Conservation (phyloP, 2,888 invertebrate species). For the Brachyptera putata region DNA sequence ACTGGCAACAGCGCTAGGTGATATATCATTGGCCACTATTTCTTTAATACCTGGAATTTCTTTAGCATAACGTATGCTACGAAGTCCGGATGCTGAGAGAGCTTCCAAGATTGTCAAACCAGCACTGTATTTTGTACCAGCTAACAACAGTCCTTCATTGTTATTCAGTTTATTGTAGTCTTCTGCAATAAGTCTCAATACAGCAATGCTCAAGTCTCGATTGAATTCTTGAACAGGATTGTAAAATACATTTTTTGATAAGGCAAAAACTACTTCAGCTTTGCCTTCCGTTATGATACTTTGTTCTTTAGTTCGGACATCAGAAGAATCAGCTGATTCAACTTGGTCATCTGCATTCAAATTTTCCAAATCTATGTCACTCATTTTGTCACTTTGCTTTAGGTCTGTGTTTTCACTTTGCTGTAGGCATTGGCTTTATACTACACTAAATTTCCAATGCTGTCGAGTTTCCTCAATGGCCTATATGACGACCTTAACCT, state of each 20-base stretch:
- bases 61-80: conserved; percentile 94
- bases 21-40: conserved; percentile 90
- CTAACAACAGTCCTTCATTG: not conserved
- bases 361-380: too few relatives aligned
- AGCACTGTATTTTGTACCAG: conserved; percentile 41
- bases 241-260: conserved; percentile 82
- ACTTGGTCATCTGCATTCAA: too few relatives aligned
- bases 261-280: conserved; percentile 65
- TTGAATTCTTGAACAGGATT: conserved; percentile 99
- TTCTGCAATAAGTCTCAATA: conserved; percentile 62
- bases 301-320: too few relatives aligned
- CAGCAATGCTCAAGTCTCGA: conserved; percentile 79
- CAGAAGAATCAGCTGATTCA: too few relatives aligned
- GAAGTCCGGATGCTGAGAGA: conserved; percentile 80
- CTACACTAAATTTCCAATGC: too few relatives aligned
- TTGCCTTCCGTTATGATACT: conserved; percentile 68
- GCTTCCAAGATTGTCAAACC: conserved; percentile 82
- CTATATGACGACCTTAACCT: too few relatives aligned
- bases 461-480: too few relatives aligned
- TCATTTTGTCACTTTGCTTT: too few relatives aligned
- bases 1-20: conserved; percentile 72
- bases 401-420: too few relatives aligned
- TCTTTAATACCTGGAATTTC: conserved; percentile 79
- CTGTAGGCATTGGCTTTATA: too few relatives aligned
- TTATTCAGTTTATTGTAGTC: conserved; percentile 44